A percentile compares a stretch with the other conserved stretches of the same genome.
phyloP scores from a whole-genome alignment of 1,140 invertebrate genomes.

The Chrysomallon squamiferum region DNA sequence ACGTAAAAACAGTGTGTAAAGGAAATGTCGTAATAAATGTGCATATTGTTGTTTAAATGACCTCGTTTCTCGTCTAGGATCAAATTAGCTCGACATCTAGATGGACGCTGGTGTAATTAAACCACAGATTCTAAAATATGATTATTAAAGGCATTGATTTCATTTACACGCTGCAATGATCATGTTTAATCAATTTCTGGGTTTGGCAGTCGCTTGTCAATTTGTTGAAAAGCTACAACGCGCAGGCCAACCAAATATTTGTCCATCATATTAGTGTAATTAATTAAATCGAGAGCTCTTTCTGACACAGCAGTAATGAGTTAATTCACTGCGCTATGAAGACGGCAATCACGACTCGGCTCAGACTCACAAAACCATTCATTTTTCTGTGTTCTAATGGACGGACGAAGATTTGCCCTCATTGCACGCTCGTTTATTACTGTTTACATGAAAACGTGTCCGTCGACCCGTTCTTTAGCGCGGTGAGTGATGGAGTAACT shows the following conservation, averaged over 20 bases:
- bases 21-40: too few species aligned
- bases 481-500: too few species aligned
- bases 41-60: too few species aligned
- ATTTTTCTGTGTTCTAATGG: too few species aligned
- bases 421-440: too few species aligned
- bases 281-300: constrained; percentile 11
- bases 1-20: too few species aligned
- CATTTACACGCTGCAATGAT: background rate
- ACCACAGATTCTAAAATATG: constrained; percentile 3
- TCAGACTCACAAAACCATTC: too few species aligned
- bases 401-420: too few species aligned
- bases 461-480: too few species aligned
- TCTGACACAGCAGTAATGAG: constrained; percentile 12
- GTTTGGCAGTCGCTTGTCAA: constrained; percentile 2
- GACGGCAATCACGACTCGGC: background rate
- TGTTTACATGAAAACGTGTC: too few species aligned
- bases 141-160: constrained; percentile 6
- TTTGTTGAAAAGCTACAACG: constrained; percentile 1
- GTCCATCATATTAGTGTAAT: constrained; percentile 12
- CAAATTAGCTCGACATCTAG: background rate
- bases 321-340: constrained; percentile 8
- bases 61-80: too few species aligned
- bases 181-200: constrained; percentile 7
- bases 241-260: constrained; percentile 8
- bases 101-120: constrained; percentile 1